Conservation (phyloP, 2,797 vertebrate species). For the Lophius americanus region DNA sequence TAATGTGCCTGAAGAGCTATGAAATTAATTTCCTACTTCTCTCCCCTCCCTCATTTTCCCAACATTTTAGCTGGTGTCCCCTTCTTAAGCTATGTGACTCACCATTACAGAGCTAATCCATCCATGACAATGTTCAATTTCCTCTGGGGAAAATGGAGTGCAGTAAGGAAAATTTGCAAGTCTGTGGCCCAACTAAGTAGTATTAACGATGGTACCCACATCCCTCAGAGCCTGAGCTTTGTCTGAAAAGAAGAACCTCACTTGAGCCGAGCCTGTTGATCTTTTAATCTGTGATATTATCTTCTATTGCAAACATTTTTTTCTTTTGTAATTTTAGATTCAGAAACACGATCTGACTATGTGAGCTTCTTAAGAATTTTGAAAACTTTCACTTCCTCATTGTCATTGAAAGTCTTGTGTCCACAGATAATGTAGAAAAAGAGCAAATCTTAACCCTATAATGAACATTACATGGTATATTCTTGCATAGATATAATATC, state of each 20-base stretch:
- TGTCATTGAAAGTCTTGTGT: not conserved
- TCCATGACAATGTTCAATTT: conserved; percentile 99
- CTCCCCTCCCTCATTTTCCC: conserved; percentile 88
- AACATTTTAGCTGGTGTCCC: conserved; percentile 89
- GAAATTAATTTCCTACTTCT: conserved; percentile 97
- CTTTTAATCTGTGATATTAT: conserved; percentile 55
- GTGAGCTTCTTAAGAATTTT: not conserved
- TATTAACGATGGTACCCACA: conserved; percentile 64
- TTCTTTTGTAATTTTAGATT: not conserved
- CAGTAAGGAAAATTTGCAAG: conserved; percentile 72
- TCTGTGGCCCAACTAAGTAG: conserved; percentile 71
- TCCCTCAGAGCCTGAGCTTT: conserved; percentile 49
- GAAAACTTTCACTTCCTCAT: conserved; percentile 10
- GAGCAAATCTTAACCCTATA: too few species aligned
- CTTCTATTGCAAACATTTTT: conserved; percentile 35
- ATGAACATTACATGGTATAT: not conserved
- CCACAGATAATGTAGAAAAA: too few species aligned
- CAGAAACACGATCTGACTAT: not conserved
- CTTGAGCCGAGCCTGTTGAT: conserved; percentile 53
- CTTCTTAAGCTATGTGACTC: conserved; percentile 95
- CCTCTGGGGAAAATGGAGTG: conserved; percentile 92
- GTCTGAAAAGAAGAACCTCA: conserved; percentile 52
- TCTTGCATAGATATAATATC: not conserved
- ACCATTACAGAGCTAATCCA: conserved; percentile 99
- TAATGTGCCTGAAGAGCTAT: conserved; percentile 97